Evolutionary conservation across 1,140 invertebrate genomes (phyloP), one percentile per base, ranked within the genome.

Genomic region (Solen grandis): DNA sequence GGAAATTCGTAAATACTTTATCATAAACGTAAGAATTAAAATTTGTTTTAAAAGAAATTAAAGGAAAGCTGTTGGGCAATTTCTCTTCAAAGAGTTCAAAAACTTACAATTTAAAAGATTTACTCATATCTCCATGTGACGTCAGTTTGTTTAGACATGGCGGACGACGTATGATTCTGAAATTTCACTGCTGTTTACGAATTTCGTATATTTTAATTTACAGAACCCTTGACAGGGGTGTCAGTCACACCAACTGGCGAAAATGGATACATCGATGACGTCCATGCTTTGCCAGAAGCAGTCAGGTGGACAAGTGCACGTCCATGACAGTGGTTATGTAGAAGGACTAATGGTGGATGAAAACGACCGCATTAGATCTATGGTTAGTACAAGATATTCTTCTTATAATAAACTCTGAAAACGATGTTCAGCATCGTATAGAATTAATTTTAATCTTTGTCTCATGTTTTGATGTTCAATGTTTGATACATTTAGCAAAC

Each of bases 61-160:
- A n/a, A n/a, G n/a, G n/a, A n/a, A n/a, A n/a, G n/a, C n/a, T n/a
- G n/a, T n/a, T n/a, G n/a, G n/a, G n/a, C n/a, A n/a, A n/a, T n/a
- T n/a, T n/a, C n/a, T n/a, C n/a, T n/a, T n/a, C n/a, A n/a, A n/a
- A n/a, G n/a, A n/a, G n/a, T n/a, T n/a, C n/a, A n/a, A n/a, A n/a
- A n/a, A n/a, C n/a, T n/a, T n/a, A n/a, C n/a, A n/a, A n/a, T n/a
- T 29, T 59, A 36, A 16, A 73, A 31, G 70, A 29, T 27, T 57
- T n/a, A 29, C 33, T 35, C 22, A 14, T 50, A 84, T 86, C 81
- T 81, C 86, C 31, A 87, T 79, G 86, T 85, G 86, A 87, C 86
- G 86, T 85, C 84, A 84, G 62, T 81, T 84, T 84, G 86, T 85
- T 85, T 85, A 75, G 84, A 84, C 75, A 87, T 87, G 86, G 86